Percentiles rank a stretch among this genome's conserved stretches.
These are phyloP conservation scores for Saimiri boliviensis DNA, from an alignment of 2,113 vertebrate genomes.

Conservation along the genomic window DNA sequence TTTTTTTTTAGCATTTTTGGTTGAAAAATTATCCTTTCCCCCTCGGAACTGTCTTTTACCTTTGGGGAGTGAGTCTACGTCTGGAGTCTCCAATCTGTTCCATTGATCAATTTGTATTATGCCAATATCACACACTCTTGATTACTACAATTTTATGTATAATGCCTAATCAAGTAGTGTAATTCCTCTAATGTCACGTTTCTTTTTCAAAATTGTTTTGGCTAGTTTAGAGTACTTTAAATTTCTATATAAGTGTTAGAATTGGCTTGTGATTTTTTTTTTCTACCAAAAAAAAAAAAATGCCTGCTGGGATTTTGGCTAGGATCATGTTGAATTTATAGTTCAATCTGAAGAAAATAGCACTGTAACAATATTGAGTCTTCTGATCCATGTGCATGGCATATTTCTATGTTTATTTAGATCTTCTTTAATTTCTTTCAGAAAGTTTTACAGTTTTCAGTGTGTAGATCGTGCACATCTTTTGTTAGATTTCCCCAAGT, in stretches of 20 bases:
- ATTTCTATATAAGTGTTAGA: too few relatives aligned
- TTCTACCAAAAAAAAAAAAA: too few relatives aligned
- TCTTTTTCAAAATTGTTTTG: too few relatives aligned
- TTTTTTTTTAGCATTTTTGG: not conserved
- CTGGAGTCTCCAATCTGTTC: not conserved
- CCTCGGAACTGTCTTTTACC: not conserved
- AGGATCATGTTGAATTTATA: too few relatives aligned
- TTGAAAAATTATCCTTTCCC: not conserved
- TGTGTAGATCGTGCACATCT: not conserved
- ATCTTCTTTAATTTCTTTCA: not conserved
- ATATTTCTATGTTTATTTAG: too few relatives aligned
- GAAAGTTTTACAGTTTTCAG: not conserved
- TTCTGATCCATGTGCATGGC: too few relatives aligned
- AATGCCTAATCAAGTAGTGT: not conserved
- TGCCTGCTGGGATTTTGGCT: too few relatives aligned
- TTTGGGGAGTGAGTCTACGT: not conserved
- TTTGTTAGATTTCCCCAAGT: not conserved
- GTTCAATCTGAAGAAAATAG: too few relatives aligned
- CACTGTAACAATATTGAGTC: too few relatives aligned
- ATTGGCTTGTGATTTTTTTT: too few relatives aligned
- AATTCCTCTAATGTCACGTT: not conserved
- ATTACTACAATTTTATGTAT: not conserved
- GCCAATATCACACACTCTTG: not conserved
- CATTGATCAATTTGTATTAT: not conserved
- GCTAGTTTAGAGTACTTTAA: too few relatives aligned